A percentile compares a stretch with the other conserved stretches of the same genome.
Conservation (phyloP, 2,113 vertebrate species). For the Gymnocephalus cernua region DNA sequence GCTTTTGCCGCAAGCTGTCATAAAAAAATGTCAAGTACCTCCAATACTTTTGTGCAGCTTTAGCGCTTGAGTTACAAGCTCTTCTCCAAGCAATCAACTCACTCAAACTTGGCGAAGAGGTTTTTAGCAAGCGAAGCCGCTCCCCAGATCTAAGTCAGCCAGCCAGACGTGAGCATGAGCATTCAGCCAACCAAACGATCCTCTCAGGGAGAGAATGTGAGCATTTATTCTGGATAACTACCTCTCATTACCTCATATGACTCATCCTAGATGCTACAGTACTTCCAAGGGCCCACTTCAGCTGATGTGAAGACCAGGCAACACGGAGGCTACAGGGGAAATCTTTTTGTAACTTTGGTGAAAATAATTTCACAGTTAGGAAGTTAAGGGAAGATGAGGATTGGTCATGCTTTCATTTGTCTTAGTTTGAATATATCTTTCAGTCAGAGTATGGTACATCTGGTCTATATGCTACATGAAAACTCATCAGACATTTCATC, state of each 20-base stretch:
- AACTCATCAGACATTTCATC: slow-evolving; percentile 16
- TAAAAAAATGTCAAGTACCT: background rate
- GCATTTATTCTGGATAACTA: slow-evolving; percentile 72
- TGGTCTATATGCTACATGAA: slow-evolving; percentile 16
- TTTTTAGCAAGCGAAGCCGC: slow-evolving; percentile 30
- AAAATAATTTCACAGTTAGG: slow-evolving; percentile 22
- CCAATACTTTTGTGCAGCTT: slow-evolving; percentile 8
- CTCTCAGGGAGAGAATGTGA: slow-evolving; percentile 61
- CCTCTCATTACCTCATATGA: slow-evolving; percentile 75
- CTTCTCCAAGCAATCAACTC: slow-evolving; percentile 45
- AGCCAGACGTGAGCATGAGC: slow-evolving; percentile 64
- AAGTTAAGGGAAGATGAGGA: background rate
- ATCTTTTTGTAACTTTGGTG: slow-evolving; percentile 11
- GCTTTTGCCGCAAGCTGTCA: background rate
- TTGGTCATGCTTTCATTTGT: background rate
- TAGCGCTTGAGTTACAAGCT: slow-evolving; percentile 6
- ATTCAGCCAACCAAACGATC: slow-evolving; percentile 57
- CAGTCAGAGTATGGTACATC: background rate
- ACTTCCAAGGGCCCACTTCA: slow-evolving; percentile 39
- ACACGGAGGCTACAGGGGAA: background rate
- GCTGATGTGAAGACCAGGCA: slow-evolving; percentile 57
- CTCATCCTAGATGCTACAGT: slow-evolving; percentile 70
- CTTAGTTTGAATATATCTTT: background rate
- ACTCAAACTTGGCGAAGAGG: slow-evolving; percentile 38
- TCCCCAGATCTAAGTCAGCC: slow-evolving; percentile 48